Evolutionary conservation across 2,797 vertebrate genomes (phyloP), one percentile per base, ranked within the genome.

Genomic region (Oreochromis mossambicus): DNA sequence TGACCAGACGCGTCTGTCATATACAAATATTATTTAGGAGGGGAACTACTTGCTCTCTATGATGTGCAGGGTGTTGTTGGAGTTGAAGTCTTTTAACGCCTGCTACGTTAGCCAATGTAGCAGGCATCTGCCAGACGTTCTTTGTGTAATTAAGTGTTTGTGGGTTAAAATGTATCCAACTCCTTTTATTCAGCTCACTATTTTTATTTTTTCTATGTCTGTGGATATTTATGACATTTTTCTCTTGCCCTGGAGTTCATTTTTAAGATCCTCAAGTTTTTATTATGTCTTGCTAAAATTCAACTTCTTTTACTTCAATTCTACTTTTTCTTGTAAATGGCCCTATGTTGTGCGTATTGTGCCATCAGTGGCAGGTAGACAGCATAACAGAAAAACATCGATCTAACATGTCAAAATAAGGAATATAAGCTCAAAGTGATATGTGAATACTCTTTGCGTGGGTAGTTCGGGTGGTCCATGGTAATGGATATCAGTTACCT

Each of bases 31-130:
- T 63, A 63, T 66, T 36, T 0, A 92, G 77, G 98, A 99, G 2
- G 99, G 98, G 93, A 99, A 99, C 83, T 99, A 98, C 21, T 98
- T 97, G 1, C 7, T 91, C 1, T 99, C 98, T 55, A 94, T 95
- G 0, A 95, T 92, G 86, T 99, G 99, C 94, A 97, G 92, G 29
- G 97, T 97, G 86, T 98, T 98, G 91, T 99, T 98, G 91, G 97
- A 94, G 82, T 82, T 93, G 86, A 98, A 92, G 89, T 99, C 97
- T 92, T 97, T 97, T 97, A 11, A 94, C 1, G 0, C 1, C 58
- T 1, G 92, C 95, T 5, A 79, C 91, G 5, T 78, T 91, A 14
- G 80, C 93, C 63, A 38, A 84, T 6, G 89, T 80, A 43, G 83
- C 78, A 8, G 93, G 87, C 1, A 61, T 94, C 94, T 98, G 97